Base-by-base conservation (phyloP, 30 jellyfish, hydroid and myxozoan genomes). In the Chrysaora quinquecirrha region DNA sequence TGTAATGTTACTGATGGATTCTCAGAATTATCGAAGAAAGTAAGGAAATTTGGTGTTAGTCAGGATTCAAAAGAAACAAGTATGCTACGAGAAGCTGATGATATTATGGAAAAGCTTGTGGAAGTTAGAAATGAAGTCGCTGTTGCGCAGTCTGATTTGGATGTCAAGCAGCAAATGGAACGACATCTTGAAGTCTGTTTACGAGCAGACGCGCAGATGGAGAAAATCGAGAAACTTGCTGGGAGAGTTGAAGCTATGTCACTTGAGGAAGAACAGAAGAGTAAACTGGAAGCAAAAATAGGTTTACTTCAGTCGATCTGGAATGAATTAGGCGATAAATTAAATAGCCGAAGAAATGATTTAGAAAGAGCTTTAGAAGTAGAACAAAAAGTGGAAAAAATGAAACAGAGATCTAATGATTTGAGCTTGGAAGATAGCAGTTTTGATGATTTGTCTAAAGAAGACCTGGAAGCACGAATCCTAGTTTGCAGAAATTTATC, bases 161-260 rank as follows among this genome's bases (percentile, higher is more conserved):
- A 33, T 3, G 28, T 65, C 2, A 77, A 58, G 6, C 85, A 82
- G 43, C 73, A 32, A 33, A 52, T 68, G 85, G 21, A 82, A 25
- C 50, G 34, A 10, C 92, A 82, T 34, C 34, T 82, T 19, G 92
- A 71, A n/a, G 24, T 82, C 0, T 82, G 92, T 46, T 43, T 82
- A 24, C 38, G 32, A 47, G 60, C 85, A 32, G 92, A 82, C 35
- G 62, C 67, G 12, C 85, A 68, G 30, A 70, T 82, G 86, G 92
- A 70, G 63, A 70, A 58, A 22, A 48, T 82, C 21, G 92, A 82
- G 11, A 73, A 35, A 16, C 67, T 82, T 12, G n/a, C 46, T 0
- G 65, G 24, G 32, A 54, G 22, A 60, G 79, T 63, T 14, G 30
- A 81, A 7, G 27, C 38, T 34, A 23, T 70, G 48, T 76, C 92